A percentile compares a stretch with the other conserved stretches of the same genome.
These are phyloP conservation scores for Ylistrum balloti DNA, from an alignment of 1,140 invertebrate genomes.

Conservation along the genomic window DNA sequence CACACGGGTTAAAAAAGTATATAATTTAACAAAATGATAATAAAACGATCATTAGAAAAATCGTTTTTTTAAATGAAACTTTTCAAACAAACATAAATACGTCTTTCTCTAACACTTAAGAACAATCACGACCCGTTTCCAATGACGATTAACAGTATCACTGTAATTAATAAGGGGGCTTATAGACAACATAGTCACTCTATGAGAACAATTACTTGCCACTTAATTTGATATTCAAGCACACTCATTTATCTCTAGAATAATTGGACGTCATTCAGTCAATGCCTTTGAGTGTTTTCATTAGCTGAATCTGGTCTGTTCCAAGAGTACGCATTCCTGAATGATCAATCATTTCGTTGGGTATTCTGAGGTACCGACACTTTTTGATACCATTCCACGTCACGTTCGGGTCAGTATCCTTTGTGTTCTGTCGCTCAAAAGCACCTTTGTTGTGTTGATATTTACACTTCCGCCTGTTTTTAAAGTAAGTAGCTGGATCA, in stretches of 20 bases:
- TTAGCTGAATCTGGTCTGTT: neutral
- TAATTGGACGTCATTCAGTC: neutral
- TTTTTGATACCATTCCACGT: neutral
- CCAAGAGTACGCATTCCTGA: slow-evolving; percentile 20
- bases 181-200: no score
- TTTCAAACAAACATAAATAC: no score
- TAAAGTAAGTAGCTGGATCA: neutral
- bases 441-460: slow-evolving; percentile 27
- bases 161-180: no score
- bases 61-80: no score
- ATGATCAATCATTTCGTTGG: slow-evolving; percentile 23
- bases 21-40: no score
- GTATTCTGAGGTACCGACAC: neutral
- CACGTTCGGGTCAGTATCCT: neutral
- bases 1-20: no score
- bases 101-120: no score
- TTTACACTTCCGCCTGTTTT: neutral
- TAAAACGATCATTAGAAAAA: no score
- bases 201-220: no score
- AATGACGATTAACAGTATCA: no score
- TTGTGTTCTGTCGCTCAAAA: neutral
- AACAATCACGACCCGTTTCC: no score
- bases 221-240: no score
- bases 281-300: slow-evolving; percentile 16
- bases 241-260: neutral